A percentile compares a stretch with the other conserved stretches of the same genome.
Conservation (phyloP, 2,113 vertebrate genomes). For the Alligator mississippiensis region DNA sequence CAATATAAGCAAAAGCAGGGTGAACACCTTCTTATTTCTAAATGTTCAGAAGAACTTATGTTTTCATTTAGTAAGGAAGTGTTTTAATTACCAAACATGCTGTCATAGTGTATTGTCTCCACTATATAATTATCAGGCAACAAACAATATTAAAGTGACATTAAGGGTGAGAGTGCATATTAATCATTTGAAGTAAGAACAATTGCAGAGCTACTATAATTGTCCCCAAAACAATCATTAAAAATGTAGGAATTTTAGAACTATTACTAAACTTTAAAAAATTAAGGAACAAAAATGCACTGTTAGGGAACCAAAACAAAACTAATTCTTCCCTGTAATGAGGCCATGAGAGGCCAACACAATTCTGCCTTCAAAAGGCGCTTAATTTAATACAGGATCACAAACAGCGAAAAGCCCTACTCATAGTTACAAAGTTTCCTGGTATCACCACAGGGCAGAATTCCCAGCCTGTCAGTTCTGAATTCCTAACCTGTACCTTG, state of each 20-base stretch:
- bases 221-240: neutral
- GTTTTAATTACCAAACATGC: constrained; percentile 11
- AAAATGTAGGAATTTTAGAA: neutral
- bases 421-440: neutral
- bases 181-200: neutral
- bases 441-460: neutral
- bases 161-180: neutral
- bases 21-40: neutral
- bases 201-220: neutral
- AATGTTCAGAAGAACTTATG: neutral
- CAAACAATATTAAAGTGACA: neutral
- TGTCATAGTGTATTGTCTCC: constrained; percentile 1
- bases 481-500: neutral
- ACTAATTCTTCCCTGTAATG: neutral
- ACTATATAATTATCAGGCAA: neutral
- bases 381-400: neutral
- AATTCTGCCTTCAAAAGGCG: neutral
- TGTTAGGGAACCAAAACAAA: neutral
- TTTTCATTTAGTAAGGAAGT: neutral
- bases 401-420: neutral
- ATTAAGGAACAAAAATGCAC: neutral
- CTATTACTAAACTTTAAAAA: neutral
- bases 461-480: neutral
- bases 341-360: neutral
- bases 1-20: constrained; percentile 43